Base-by-base conservation (phyloP, 2,888 invertebrate species). In the Stomorhina lunata region DNA sequence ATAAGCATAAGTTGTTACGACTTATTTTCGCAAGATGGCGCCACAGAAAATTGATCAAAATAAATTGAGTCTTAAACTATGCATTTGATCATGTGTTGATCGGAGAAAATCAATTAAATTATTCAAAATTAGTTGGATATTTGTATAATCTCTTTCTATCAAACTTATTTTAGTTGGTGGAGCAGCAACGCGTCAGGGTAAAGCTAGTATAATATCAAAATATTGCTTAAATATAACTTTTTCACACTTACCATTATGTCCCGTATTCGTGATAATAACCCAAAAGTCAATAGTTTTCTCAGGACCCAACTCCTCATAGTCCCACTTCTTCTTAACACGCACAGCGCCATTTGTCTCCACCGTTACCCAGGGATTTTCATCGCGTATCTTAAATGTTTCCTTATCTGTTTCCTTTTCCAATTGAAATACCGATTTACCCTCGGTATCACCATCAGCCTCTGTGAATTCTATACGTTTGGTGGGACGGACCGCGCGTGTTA, bases 251-350 rank as follows among this genome's bases (percentile, higher is more conserved):
- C 96, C 96, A 93, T 95, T 95, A 91, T 95, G 95, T 92, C 96
- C 96, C 84, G 96, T 94, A 91, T 97, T 97, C 77, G 96, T 96
- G 87, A 97, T 97, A 72, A 96, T 97, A 69, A 98, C 97, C 97
- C 97, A 98, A 91, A 98, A 98, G 92, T 98, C 97, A 88, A 98
- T 97, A 12, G 97, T 97, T 91, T 98, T 98, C 92, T 98, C 97
- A 1, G 97, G 96, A 27, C 97, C 97, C 59, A 98, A 92, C 89
- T 97, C 97, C 90, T 98, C 98, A 91, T 97, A 98, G 93, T 98
- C 97, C 98, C 98, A 98, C 94, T 97, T 97, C 94, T 97, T 96
- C 92, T 97, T 97, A 85, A 98, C 97, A 88, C 96, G 94, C 88
- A 98, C 97, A 75, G 96, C 96, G 86, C 98, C 98, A 92, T 96